Conservation (phyloP, 2,888 invertebrate genomes). For the Ecdyonurus torrentis region DNA sequence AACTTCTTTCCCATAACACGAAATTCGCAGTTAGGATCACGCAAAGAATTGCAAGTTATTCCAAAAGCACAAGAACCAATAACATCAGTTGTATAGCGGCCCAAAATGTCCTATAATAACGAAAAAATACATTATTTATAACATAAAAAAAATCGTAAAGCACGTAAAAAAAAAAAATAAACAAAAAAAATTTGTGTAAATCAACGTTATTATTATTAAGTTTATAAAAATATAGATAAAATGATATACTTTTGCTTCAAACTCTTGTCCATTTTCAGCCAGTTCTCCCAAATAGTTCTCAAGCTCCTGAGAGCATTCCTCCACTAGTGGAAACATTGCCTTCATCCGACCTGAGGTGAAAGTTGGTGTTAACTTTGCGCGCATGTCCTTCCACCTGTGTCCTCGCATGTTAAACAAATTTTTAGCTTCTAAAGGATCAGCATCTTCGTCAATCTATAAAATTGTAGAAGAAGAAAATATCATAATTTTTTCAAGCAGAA, state of each 20-base stretch:
- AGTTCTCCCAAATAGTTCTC: not conserved
- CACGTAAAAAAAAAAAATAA: too few relatives aligned
- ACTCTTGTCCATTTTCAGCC: not conserved
- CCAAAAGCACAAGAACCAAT: slow-evolving; percentile 44
- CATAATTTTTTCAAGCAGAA: too few relatives aligned
- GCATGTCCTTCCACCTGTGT: slow-evolving; percentile 9
- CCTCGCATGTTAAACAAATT: slow-evolving; percentile 4
- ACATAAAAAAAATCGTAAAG: not conserved
- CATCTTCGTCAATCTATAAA: slow-evolving; percentile 4
- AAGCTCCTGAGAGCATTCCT: not conserved
- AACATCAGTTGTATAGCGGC: slow-evolving; percentile 41
- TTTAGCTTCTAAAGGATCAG: slow-evolving; percentile 7
- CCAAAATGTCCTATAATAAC: slow-evolving; percentile 33
- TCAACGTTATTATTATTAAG: too few relatives aligned
- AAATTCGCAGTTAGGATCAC: slow-evolving; percentile 36
- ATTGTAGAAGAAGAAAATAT: too few relatives aligned
- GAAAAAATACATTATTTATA: not conserved
- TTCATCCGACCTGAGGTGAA: slow-evolving; percentile 10
- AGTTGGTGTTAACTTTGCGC: slow-evolving; percentile 6
- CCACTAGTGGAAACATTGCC: slow-evolving; percentile 7
- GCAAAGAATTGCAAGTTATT: slow-evolving; percentile 39
- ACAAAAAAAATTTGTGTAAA: too few relatives aligned
- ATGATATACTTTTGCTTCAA: slow-evolving; percentile 2
- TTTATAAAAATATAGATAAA: too few relatives aligned
- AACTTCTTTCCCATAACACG: slow-evolving; percentile 23